Evolutionary conservation across 2,888 invertebrate species (phyloP).

Genomic region (Trisateles emortualis): DNA sequence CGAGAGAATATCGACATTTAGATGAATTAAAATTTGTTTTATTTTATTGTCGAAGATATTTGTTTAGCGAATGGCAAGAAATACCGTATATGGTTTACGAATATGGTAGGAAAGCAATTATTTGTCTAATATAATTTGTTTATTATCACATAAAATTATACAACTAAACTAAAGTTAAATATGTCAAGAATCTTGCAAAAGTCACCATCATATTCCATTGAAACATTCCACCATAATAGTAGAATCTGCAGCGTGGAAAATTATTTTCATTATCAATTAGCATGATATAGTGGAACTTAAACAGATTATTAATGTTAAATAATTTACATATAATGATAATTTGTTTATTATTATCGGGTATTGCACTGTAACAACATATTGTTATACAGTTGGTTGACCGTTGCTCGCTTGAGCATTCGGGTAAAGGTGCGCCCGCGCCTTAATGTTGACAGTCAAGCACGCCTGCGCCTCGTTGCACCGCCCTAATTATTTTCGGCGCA

Average conservation of each 20-base stretch:
- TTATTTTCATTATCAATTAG: not conserved
- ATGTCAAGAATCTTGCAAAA: not conserved
- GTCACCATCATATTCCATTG: too few species aligned
- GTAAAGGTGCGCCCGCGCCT: constrained; percentile 42
- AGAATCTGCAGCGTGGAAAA: not conserved
- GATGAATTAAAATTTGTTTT: constrained; percentile 27
- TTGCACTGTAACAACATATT: constrained; percentile 40
- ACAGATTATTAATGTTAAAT: not conserved
- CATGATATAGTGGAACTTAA: not conserved
- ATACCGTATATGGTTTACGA: constrained; percentile 8
- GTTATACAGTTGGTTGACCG: constrained; percentile 49
- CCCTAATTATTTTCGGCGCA: constrained; percentile 49
- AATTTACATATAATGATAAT: not conserved
- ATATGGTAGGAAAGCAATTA: constrained; percentile 25
- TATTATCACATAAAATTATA: constrained; percentile 5
- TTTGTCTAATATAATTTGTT: constrained; percentile 19
- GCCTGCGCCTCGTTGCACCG: constrained; percentile 42
- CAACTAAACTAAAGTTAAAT: not conserved
- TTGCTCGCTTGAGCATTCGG: constrained; percentile 35
- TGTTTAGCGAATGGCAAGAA: constrained; percentile 27
- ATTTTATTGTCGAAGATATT: constrained; percentile 16
- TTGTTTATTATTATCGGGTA: constrained; percentile 28
- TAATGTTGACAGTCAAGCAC: constrained; percentile 9
- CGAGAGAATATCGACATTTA: constrained; percentile 32
- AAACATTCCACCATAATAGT: not conserved